Evolutionary conservation across 2,113 vertebrate species (phyloP), one percentile per base, ranked within the genome.

Genomic region (Gila orcuttii): DNA sequence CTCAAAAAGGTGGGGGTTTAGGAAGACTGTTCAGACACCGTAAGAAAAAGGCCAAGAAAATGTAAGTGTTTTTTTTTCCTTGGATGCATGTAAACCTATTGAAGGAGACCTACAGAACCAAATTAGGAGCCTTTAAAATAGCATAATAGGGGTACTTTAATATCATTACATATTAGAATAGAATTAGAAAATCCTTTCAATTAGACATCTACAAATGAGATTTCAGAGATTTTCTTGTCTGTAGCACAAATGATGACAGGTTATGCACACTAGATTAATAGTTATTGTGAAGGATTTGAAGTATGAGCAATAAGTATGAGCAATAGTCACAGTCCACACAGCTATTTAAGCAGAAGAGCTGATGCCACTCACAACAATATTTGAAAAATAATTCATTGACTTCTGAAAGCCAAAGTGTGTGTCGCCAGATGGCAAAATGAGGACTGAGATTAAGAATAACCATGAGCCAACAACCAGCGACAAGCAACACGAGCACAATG

Each of bases 401-500:
- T 73, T 11, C 11, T 45, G 21, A 45, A 73, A 73, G 5, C 36
- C 2, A n/a, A n/a, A 73, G 36, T 45, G 36, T 45, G 39, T 39
- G n/a, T 73, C 10, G 3, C 3, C 69, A 73, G 69, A 73, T 73
- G 69, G n/a, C 47, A 33, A 79, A 60, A 59, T 59, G 6, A 79
- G 4, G 11, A 25, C 15, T 2, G 39, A 10, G 57, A 80, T 64
- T 42, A 64, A 64, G 57, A 79, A 79, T 62, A 36, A 79, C 55
- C 33, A 39, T 57, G 55, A 57, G 55, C 55, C 6, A 57, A 23
- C 31, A 59, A 36, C 12, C 55, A 7, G 5, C 19, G 55, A 33
- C 45, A 71, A 45, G 33, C 80, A n/a, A 25, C 39, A 62, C 36
- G 84, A 55, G 10, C 28, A 71, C 64, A 76, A 42, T 79, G 71